Conservation (phyloP, 2,888 invertebrate species). For the Pachymerium ferrugineum region DNA sequence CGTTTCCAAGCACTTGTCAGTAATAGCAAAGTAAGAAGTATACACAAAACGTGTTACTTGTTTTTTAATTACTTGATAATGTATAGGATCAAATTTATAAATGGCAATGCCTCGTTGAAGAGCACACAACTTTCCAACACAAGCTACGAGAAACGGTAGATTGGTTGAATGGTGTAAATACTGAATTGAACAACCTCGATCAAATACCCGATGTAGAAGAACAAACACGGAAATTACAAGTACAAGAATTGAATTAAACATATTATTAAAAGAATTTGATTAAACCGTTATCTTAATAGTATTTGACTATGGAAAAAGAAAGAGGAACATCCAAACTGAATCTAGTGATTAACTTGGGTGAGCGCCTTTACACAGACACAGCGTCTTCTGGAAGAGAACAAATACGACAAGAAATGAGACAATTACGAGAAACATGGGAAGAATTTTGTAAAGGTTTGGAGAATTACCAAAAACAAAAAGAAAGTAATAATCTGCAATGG, state of each 20-base stretch:
- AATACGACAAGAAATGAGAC: conserved; percentile 75
- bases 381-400: conserved; percentile 84
- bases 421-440: conserved; percentile 81
- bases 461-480: conserved; percentile 76
- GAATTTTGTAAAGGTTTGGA: conserved; percentile 73
- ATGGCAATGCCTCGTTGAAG: conserved; percentile 74
- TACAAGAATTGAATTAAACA: neutral
- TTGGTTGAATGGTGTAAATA: conserved; percentile 73
- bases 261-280: neutral
- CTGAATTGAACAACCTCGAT: conserved; percentile 56
- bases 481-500: conserved; percentile 74
- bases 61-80: neutral
- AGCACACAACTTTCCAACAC: conserved; percentile 72
- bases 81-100: conserved; percentile 71
- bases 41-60: neutral
- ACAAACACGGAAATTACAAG: conserved; percentile 38
- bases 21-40: conserved; percentile 42
- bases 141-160: conserved; percentile 66
- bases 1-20: conserved; percentile 51
- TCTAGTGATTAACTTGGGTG: conserved; percentile 69
- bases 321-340: conserved; percentile 74
- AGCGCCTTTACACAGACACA: conserved; percentile 86
- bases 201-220: conserved; percentile 38
- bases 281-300: conserved; percentile 35
- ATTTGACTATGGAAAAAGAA: conserved; percentile 64